phyloP scores from a whole-genome alignment of 2,797 vertebrate genomes.

The Odontamblyopus lacepedii region DNA sequence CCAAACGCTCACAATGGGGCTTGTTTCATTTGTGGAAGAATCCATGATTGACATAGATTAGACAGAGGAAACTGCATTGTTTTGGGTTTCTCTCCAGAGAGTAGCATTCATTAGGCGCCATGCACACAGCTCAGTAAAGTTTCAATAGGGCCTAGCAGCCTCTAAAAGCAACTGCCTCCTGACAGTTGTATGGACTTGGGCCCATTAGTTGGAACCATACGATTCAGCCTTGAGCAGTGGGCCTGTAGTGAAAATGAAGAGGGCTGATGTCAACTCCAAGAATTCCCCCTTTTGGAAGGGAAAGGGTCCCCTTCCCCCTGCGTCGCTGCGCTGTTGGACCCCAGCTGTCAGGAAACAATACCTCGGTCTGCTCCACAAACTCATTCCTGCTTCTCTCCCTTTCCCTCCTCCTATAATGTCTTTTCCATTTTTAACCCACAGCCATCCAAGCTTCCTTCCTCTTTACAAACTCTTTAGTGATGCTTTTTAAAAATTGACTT shows the following conservation, averaged over 20 bases:
- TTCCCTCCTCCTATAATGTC: slow-evolving; percentile 77
- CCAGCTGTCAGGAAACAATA: slow-evolving; percentile 88
- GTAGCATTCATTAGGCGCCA: slow-evolving; percentile 77
- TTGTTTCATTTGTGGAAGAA: slow-evolving; percentile 76
- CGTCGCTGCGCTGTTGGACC: slow-evolving; percentile 71
- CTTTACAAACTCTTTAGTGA: slow-evolving; percentile 66
- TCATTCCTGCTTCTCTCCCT: slow-evolving; percentile 75
- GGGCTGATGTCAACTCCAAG: slow-evolving; percentile 81
- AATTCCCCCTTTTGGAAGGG: slow-evolving; percentile 75
- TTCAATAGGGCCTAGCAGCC: slow-evolving; percentile 76
- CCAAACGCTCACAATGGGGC: slow-evolving; percentile 74
- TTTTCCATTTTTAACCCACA: slow-evolving; percentile 85
- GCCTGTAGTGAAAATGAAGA: slow-evolving; percentile 75
- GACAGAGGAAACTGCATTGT: slow-evolving; percentile 79
- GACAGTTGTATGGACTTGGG: slow-evolving; percentile 81
- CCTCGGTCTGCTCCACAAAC: slow-evolving; percentile 81
- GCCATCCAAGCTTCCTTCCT: slow-evolving; percentile 82
- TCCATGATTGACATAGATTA: slow-evolving; percentile 81
- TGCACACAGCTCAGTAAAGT: slow-evolving; percentile 72
- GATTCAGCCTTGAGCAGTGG: slow-evolving; percentile 78
- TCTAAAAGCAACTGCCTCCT: slow-evolving; percentile 78
- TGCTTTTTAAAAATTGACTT: slow-evolving; percentile 67
- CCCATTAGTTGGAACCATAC: slow-evolving; percentile 78
- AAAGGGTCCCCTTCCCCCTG: slow-evolving; percentile 72
- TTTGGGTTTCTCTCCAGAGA: slow-evolving; percentile 74